These are phyloP conservation scores for Trochalopteron elliotii DNA, from an alignment of 2,113 vertebrate genomes.

Conservation along the genomic window DNA sequence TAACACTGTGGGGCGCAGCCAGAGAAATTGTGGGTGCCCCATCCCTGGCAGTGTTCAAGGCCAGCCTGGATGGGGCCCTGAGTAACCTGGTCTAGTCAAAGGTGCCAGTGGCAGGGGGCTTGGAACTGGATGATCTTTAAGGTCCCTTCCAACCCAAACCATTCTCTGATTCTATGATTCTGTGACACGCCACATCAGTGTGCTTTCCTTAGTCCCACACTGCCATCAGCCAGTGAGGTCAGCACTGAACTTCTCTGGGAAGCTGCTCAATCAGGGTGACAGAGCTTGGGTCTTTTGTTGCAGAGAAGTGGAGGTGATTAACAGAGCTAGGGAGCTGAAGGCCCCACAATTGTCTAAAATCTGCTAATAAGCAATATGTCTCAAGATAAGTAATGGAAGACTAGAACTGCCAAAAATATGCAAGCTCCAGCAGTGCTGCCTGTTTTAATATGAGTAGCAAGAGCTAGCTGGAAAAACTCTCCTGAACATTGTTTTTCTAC, in stretches of 20 bases:
- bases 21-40: not conserved
- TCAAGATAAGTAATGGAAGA: not conserved
- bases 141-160: not conserved
- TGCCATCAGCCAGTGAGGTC: not conserved
- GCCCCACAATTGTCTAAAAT: not conserved
- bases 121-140: not conserved
- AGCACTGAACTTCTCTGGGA: not conserved
- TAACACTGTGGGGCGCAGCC: not conserved
- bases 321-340: not conserved
- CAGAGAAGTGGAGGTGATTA: not conserved
- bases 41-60: not conserved
- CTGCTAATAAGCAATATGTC: not conserved
- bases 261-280: not conserved
- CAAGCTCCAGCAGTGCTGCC: not conserved
- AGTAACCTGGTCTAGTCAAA: not conserved
- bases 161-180: not conserved
- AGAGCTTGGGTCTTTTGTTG: not conserved
- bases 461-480: not conserved
- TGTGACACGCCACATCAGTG: not conserved
- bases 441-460: not conserved
- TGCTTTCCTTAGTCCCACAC: not conserved
- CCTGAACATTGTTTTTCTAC: not conserved
- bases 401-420: not conserved
- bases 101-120: rapidly evolving
- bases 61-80: not conserved